These are phyloP conservation scores for Gymnoscelis rufifasciata DNA, from an alignment of 2,888 invertebrate genomes.

Conservation along the genomic window DNA sequence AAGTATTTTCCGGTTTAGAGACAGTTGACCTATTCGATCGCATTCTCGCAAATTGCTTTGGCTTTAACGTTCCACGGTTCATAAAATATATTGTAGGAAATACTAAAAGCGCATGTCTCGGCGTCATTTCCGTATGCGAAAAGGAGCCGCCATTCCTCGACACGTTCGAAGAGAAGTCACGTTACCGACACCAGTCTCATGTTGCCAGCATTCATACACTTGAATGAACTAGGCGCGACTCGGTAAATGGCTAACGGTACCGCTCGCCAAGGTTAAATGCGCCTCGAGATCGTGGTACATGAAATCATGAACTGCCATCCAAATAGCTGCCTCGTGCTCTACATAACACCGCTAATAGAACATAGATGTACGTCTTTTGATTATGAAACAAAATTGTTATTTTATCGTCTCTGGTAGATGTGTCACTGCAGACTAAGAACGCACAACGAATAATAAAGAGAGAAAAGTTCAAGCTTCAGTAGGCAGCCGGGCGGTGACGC, in stretches of 20 bases:
- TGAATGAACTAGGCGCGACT: slow-evolving; percentile 30
- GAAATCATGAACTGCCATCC: slow-evolving; percentile 12
- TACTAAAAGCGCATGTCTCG: slow-evolving; percentile 27
- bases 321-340: slow-evolving; percentile 10
- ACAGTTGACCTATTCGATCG: slow-evolving; percentile 19
- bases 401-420: slow-evolving; percentile 12
- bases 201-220: slow-evolving; percentile 34
- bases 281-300: slow-evolving; percentile 20
- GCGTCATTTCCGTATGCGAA: slow-evolving; percentile 34
- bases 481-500: slow-evolving; percentile 35
- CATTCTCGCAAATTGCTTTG: slow-evolving; percentile 17
- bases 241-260: slow-evolving; percentile 28
- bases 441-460: slow-evolving; percentile 15
- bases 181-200: slow-evolving; percentile 20
- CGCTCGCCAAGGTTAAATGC: slow-evolving; percentile 25
- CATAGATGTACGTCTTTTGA: slow-evolving; percentile 3
- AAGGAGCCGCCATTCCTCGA: slow-evolving; percentile 23
- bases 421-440: slow-evolving; percentile 13
- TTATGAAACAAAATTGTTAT: slow-evolving; percentile 8
- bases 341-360: slow-evolving; percentile 1
- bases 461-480: slow-evolving; percentile 18
- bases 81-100: slow-evolving; percentile 24
- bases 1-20: slow-evolving; percentile 14
- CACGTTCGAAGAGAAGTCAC: slow-evolving; percentile 31
- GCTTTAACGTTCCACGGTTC: slow-evolving; percentile 15